Conservation (phyloP, 1,140 invertebrate genomes). For the Dendrolimus punctatus region DNA sequence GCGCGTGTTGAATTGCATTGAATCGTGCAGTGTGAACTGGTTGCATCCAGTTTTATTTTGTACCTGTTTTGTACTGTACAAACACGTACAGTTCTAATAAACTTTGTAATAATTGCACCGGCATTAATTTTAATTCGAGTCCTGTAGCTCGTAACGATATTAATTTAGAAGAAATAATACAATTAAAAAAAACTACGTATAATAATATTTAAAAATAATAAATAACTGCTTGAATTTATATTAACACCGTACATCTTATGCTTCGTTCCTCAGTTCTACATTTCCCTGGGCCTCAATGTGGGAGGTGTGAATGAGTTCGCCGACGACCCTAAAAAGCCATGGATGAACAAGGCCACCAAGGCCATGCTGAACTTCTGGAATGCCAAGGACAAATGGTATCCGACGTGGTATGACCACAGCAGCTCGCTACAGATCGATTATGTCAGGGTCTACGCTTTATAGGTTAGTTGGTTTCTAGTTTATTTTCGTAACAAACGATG, state of each 20-base stretch:
- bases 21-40: too few relatives aligned
- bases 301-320: slow-evolving; percentile 82
- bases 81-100: too few relatives aligned
- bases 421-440: slow-evolving; percentile 76
- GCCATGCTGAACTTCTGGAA: slow-evolving; percentile 77
- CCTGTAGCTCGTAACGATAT: too few relatives aligned
- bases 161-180: too few relatives aligned
- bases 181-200: too few relatives aligned
- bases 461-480: background rate
- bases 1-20: too few relatives aligned
- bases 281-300: slow-evolving; percentile 82
- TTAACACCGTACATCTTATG: background rate
- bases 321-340: slow-evolving; percentile 78
- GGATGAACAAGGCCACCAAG: slow-evolving; percentile 75
- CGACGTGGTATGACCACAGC: slow-evolving; percentile 74
- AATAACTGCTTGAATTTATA: background rate
- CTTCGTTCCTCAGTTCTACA: slow-evolving; percentile 76
- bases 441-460: slow-evolving; percentile 73
- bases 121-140: too few relatives aligned
- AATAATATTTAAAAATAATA: too few relatives aligned
- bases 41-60: too few relatives aligned
- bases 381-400: slow-evolving; percentile 72
- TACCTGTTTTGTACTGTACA: too few relatives aligned
- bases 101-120: too few relatives aligned
- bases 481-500: too few relatives aligned